phyloP scores from a whole-genome alignment of 2,797 vertebrate genomes.

The Enteromius trimaculatus region DNA sequence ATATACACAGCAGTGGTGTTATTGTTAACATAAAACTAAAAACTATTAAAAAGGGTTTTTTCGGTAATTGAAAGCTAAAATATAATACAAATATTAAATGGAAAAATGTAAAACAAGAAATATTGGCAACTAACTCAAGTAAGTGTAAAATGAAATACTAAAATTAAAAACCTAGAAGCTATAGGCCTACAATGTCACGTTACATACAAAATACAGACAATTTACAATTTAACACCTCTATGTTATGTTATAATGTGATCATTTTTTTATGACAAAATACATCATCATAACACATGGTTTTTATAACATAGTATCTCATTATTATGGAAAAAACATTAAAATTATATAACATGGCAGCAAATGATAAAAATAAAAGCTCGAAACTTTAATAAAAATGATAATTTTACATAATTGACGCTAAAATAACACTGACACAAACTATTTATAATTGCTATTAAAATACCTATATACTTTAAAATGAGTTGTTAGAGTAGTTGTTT shows the following conservation, averaged over 20 bases:
- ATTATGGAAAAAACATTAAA: not conserved
- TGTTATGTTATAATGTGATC: not conserved
- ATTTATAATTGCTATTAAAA: not conserved
- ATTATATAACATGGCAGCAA: not conserved
- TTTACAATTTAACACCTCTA: not conserved
- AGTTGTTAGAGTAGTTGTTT: too few species aligned
- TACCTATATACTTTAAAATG: not conserved
- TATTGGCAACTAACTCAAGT: not conserved
- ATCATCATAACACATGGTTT: not conserved
- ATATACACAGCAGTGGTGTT: not conserved
- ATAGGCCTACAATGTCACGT: not conserved
- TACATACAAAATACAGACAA: not conserved
- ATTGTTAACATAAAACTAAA: not conserved
- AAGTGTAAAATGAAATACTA: not conserved
- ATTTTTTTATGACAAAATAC: not conserved
- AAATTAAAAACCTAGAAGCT: not conserved
- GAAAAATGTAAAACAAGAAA: not conserved
- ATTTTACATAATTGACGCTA: not conserved
- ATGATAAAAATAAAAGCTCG: not conserved
- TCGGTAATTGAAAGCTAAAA: not conserved
- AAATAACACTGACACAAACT: not conserved
- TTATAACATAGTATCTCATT: not conserved
- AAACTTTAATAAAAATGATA: not conserved
- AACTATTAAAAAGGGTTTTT: not conserved
- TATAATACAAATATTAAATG: not conserved